Evolutionary conservation across 2,113 vertebrate genomes (phyloP), one percentile per base, ranked within the genome.

Genomic region (Podilymbus podiceps): DNA sequence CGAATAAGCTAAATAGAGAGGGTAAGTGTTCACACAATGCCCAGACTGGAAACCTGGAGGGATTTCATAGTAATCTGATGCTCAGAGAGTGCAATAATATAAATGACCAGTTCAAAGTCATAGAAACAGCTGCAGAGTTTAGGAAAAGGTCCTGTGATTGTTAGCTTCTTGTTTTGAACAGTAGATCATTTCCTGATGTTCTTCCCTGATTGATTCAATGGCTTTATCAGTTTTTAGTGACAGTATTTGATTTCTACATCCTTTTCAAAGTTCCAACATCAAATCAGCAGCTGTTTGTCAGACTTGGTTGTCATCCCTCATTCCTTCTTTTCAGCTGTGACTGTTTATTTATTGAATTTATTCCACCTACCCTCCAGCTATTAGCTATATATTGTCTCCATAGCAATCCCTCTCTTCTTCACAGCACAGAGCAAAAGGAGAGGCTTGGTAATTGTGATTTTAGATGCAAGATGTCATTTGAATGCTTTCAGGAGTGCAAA

Each of bases 371-470:
- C 85, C 91, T 94, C 62, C 87, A 95, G 92, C 69, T 93, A 95
- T 96, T 93, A 95, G 94, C 38, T 91, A 73, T 93, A 85, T 91
- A 89, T 88, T 95, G 96, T 97, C 95, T 96, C 95, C 97, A 97
- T 97, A 95, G 96, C 92, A 96, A 97, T 96, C 56, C 16, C 81
- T 90, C 77, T 93, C 58, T 92, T 91, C 89, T 86, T 24, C 59
- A 78, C 89, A 78, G 86, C 86, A 87, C 59, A 85, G 77, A 88
- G 89, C 77, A 85, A 49, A 91, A 82, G 83, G 55, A 96, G 78
- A 89, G 63, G 56, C 53, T 85, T 74, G 50, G 62, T 93, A 95
- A 96, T 96, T 94, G 84, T 80, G 82, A 78, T 93, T 96, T 96
- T 67, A 92, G 81, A 96, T 91, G 89, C 93, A 96, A 95, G 90